Evolutionary conservation across 92 coral and sea anemone genomes (phyloP), one percentile per base, ranked within the genome.

Genomic region (Desmophyllum pertusum): DNA sequence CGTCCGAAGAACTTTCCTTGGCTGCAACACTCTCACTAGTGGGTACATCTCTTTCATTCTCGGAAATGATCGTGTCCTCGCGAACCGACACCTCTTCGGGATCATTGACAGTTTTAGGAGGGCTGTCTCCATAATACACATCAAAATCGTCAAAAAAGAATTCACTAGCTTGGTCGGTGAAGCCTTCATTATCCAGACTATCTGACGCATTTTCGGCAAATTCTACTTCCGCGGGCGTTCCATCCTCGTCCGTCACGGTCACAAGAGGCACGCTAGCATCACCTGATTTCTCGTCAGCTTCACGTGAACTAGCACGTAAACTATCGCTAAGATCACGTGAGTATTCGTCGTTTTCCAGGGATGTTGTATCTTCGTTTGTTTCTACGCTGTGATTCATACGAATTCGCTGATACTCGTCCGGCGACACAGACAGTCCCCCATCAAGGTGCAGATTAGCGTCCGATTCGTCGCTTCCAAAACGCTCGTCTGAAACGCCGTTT

Each of bases 221-320:
- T 27, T 42, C 70, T 5, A 84, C 79, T 55, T 94, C 87, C 33
- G 73, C 88, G 0, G 50, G 70, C 31, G 85, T 86, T 41, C 94
- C 98, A 89, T 91, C 85, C 76, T 93, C 97, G 67, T 95, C 92
- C 2, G 98, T 92, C 51, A 92, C 88, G 85, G 76, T 87, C 50
- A 96, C 73, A 76, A 92, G 59, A 15, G 98, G 98, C 29, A 94
- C 83, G 48, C 59, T 74, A n/a, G 38, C 51, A 38, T 71, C 67
- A 84, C 48, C 75, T 73, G 79, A 31, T 41, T 78, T 76, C 33
- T 55, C 75, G 29, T 6, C 86, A 19, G 72, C 27, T 55, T 61
- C 61, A 62, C 79, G 61, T 77, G 81, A 59, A 5, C 10, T 37
- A 25, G 66, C 46, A 57, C 70, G 82, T 48, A 66, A 80, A 42